Base-by-base conservation (phyloP, 2,113 vertebrate genomes). In the Colius striatus region DNA sequence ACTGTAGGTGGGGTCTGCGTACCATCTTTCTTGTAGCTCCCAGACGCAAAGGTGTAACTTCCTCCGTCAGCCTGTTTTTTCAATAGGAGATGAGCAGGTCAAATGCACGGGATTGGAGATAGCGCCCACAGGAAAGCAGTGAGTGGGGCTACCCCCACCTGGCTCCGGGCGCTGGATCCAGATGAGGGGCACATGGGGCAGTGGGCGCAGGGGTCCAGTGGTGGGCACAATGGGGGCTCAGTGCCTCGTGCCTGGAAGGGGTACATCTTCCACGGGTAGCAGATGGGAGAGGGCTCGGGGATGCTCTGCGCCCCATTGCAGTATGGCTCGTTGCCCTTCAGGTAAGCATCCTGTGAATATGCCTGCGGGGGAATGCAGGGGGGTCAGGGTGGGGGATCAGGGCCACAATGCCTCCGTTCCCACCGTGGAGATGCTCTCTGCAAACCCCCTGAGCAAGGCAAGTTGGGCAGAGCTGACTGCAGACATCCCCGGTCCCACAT, bases 291-390 rank as follows among this genome's bases (percentile, higher is more conserved):
- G 0, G 99, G 99, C 18, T 99, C 98, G 0, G 99, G 99, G 92
- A 99, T 99, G 97, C 99, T 98, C 96, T 98, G 98, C 7, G 99
- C 99, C 94, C 98, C 98, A 43, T 99, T 99, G 2, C 97, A 97
- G 84, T 98, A 99, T 0, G 99, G 99, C 72, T 99, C 98, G 94
- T 99, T 99, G 93, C 99, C 99, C 91, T 98, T 99, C 98, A 99
- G 98, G 98, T 99, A 99, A 96, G 99, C 99, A 79, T 99, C 99
- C 95, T 99, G 99, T 50, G 99, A 99, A 94, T 99, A 99, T 0
- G 99, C 99, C 99, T 99, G 91, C 2, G 7, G 20, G 2, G 32
- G n/a, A 16, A 29, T 26, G 29, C 66, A 53, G 23, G 53, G 16
- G 60, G 90, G 60, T 74, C 16, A 90, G 30, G 58, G 36, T 6